These are phyloP conservation scores for Zingel zingel DNA, from an alignment of 2,113 vertebrate genomes.

Conservation along the genomic window DNA sequence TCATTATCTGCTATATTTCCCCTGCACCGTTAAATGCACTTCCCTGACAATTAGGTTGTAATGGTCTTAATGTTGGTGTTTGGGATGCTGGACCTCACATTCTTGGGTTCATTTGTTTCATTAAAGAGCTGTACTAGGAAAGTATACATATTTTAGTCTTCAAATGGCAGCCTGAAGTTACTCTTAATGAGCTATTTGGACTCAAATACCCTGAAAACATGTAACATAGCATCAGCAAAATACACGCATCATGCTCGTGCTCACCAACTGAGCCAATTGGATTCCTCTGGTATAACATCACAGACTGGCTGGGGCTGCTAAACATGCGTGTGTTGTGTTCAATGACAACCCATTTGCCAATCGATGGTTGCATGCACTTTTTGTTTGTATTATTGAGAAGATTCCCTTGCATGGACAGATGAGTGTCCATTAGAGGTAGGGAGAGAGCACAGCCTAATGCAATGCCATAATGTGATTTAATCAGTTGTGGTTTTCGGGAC, in stretches of 20 bases:
- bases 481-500: slow-evolving; percentile 13
- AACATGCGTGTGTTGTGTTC: neutral
- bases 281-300: slow-evolving; percentile 28
- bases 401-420: neutral
- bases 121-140: slow-evolving; percentile 22
- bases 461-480: slow-evolving; percentile 29
- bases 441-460: neutral
- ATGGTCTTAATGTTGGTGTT: slow-evolving; percentile 43
- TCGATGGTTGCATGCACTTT: neutral
- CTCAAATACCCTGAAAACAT: slow-evolving; percentile 29
- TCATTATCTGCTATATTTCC: slow-evolving; percentile 54
- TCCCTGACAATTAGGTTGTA: slow-evolving; percentile 48
- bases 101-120: slow-evolving; percentile 39
- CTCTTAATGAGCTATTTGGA: slow-evolving; percentile 30
- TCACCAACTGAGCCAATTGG: slow-evolving; percentile 10
- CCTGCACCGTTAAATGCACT: slow-evolving; percentile 22
- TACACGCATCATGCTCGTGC: slow-evolving; percentile 7
- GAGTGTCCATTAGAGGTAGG: slow-evolving; percentile 6
- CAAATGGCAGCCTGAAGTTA: slow-evolving; percentile 21
- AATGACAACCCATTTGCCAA: neutral
- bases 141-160: slow-evolving; percentile 14
- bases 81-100: slow-evolving; percentile 29
- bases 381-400: neutral
- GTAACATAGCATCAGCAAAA: neutral
- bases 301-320: neutral